Conservation (phyloP, 2,113 vertebrate species). For the Pogonocichla stellata region DNA sequence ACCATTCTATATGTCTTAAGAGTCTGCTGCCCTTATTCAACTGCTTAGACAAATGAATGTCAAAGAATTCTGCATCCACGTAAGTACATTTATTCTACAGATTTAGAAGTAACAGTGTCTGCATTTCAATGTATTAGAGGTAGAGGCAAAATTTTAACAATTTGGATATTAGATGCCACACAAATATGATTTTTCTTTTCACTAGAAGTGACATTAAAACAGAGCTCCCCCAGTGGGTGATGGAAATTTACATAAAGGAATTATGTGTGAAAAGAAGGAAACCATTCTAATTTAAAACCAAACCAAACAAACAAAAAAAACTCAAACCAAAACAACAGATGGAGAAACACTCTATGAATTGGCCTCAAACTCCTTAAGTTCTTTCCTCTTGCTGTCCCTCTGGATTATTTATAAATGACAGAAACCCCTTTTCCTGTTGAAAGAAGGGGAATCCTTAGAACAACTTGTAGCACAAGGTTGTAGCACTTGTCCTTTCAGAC, state of each 20-base stretch:
- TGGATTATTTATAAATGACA: background rate
- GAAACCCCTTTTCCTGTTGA: background rate
- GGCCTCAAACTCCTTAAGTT: background rate
- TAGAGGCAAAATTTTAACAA: background rate
- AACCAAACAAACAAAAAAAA: background rate
- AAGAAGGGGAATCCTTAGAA: background rate
- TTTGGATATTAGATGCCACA: background rate
- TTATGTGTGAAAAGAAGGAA: slow-evolving; percentile 5
- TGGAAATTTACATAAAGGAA: background rate
- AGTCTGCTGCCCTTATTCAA: background rate
- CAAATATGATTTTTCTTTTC: background rate
- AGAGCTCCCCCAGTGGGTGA: background rate
- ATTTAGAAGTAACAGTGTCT: background rate
- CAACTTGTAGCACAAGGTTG: background rate
- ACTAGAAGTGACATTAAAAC: background rate
- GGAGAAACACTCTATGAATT: background rate
- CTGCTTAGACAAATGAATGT: background rate
- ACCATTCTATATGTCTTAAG: background rate
- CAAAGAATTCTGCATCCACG: background rate
- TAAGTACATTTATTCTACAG: background rate
- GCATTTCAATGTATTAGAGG: background rate
- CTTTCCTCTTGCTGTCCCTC: background rate
- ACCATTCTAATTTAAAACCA: background rate
- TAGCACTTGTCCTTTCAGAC: background rate
- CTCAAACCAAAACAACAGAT: background rate